Evolutionary conservation across 2,797 vertebrate genomes (phyloP).

Genomic region (Chloroceryle inda): DNA sequence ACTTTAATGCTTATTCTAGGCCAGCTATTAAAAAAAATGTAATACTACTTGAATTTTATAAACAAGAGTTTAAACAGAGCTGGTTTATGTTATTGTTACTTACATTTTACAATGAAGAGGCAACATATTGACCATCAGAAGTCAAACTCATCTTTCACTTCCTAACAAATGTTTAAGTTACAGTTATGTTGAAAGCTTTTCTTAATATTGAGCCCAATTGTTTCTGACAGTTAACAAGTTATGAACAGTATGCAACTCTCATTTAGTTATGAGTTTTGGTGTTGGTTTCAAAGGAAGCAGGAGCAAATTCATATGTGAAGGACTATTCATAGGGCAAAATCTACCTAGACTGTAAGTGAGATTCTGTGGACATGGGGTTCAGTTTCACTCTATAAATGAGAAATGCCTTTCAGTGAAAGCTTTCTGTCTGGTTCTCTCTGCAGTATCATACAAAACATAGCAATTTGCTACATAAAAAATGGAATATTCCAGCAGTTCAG

Average conservation of each 20-base stretch:
- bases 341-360: neutral
- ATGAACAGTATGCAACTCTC: neutral
- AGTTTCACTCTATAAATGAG: neutral
- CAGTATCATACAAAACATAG: neutral
- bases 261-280: neutral
- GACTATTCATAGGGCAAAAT: neutral
- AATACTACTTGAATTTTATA: constrained; percentile 79
- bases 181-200: constrained; percentile 33
- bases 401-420: neutral
- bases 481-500: neutral
- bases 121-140: constrained; percentile 32
- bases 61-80: constrained; percentile 70
- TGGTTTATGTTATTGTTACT: constrained; percentile 78
- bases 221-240: neutral
- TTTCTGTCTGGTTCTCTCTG: neutral
- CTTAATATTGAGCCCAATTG: neutral
- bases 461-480: neutral
- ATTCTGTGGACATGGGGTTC: neutral
- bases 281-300: neutral
- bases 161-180: neutral
- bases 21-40: constrained; percentile 73
- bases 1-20: constrained; percentile 74
- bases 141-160: neutral
- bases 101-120: constrained; percentile 62
- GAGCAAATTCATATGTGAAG: neutral